Evolutionary conservation across 2,888 invertebrate genomes (phyloP), one percentile per base, ranked within the genome.

Genomic region (Limnephilus marmoratus): DNA sequence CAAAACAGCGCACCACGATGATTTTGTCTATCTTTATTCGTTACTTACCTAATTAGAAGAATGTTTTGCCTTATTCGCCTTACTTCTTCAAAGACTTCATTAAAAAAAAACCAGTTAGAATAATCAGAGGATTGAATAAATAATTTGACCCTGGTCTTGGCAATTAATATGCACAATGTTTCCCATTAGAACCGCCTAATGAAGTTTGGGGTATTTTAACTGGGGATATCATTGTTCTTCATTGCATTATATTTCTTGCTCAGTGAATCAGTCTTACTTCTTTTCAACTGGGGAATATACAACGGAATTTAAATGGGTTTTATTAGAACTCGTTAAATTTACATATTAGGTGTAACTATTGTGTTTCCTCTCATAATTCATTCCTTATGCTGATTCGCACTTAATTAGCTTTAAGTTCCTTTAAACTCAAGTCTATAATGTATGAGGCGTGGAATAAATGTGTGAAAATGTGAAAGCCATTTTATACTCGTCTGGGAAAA

Each of bases 121-220:
- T 86, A 41, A 86, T 86, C 45, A 86, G 45, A 29, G 12, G 45
- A 49, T 45, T 37, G 29, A 86, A 86, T 29, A n/a, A 45, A 49
- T 86, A 86, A 86, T 29, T 86, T 45, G 45, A 86, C 86, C 86
- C 41, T 45, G 49, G 49, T 86, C 29, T 29, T 11, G 49, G 15
- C 15, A 15, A 45, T 49, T 29, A 86, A n/a, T 45, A 68, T 68
- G 34, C 87, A 18, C 53, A 29, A 53, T 87, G 49, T 87, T 53
- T 87, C 29, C 87, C 31, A 88, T 88, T 88, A 88, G 88, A 53
- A 31, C 49, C 88, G 88, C 88, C 9, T 68, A 88, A 88, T 88
- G 68, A 88, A 88, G 68, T 88, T 88, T 68, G 31, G 53, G 68
- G 68, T 68, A 88, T 88, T 88, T 68, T 31, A 53, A 87, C 37